phyloP scores from a whole-genome alignment of 2,113 vertebrate species.

The Bagarius yarrelli region DNA sequence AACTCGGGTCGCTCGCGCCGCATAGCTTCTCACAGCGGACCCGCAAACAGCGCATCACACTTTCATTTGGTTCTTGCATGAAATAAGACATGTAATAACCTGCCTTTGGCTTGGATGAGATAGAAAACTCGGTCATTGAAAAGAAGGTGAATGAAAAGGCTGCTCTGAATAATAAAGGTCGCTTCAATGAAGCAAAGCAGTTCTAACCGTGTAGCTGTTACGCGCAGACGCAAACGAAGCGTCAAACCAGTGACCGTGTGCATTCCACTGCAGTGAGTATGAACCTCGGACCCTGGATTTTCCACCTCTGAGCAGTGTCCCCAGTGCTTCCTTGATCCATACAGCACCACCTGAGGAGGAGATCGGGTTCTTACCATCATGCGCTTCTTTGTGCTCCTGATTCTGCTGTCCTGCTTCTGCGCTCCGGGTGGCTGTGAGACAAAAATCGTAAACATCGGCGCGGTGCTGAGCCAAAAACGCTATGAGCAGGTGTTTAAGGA shows the following conservation, averaged over 20 bases:
- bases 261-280: slow-evolving; percentile 70
- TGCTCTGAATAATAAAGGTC: slow-evolving; percentile 42
- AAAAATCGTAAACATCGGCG: slow-evolving; percentile 89
- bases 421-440: slow-evolving; percentile 87
- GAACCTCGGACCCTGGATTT: slow-evolving; percentile 49
- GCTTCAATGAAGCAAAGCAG: slow-evolving; percentile 42
- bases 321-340: neutral
- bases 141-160: neutral
- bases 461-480: slow-evolving; percentile 91
- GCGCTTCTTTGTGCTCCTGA: slow-evolving; percentile 80
- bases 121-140: too few species aligned
- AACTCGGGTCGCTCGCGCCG: neutral
- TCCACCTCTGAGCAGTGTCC: slow-evolving; percentile 41
- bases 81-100: neutral
- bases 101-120: neutral
- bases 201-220: slow-evolving; percentile 41
- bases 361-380: slow-evolving; percentile 64
- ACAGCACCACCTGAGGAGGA: neutral
- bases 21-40: neutral
- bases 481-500: slow-evolving; percentile 94
- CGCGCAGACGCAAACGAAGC: slow-evolving; percentile 40
- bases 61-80: neutral
- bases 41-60: neutral
- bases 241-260: slow-evolving; percentile 51
- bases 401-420: slow-evolving; percentile 83